Percentiles rank a stretch among this genome's conserved stretches.
Conservation (phyloP, 2,888 invertebrate genomes). For the Abrostola triplasia region DNA sequence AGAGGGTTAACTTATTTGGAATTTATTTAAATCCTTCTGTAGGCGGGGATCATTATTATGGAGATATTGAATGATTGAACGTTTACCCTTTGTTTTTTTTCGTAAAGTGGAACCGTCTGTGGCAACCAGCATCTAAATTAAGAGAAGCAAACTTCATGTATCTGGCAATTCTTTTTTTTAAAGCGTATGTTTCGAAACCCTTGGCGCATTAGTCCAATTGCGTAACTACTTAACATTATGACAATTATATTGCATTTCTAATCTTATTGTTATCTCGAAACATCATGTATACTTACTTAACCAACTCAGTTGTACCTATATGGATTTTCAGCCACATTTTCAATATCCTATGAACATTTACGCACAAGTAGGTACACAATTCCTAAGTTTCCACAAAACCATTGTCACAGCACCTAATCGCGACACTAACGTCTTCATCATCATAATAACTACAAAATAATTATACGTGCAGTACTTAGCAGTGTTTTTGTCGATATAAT, state of each 20-base stretch:
- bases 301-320: too few relatives aligned
- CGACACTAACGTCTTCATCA: constrained; percentile 70
- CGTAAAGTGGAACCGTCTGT: neutral
- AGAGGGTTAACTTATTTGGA: constrained; percentile 46
- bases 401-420: constrained; percentile 43
- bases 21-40: constrained; percentile 53
- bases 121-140: too few relatives aligned
- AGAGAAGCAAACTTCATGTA: too few relatives aligned
- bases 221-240: too few relatives aligned
- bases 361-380: neutral
- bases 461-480: constrained; percentile 63
- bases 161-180: too few relatives aligned
- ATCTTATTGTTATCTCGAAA: too few relatives aligned
- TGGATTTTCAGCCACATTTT: too few relatives aligned
- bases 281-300: too few relatives aligned
- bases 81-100: constrained; percentile 1
- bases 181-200: too few relatives aligned
- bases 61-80: constrained; percentile 14
- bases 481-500: constrained; percentile 48
- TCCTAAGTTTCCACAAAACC: constrained; percentile 11
- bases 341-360: too few relatives aligned
- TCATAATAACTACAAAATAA: constrained; percentile 67
- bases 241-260: too few relatives aligned
- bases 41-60: constrained; percentile 31
- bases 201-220: too few relatives aligned